These are phyloP conservation scores for Myoxocephalus aenaeus DNA, from an alignment of 2,797 vertebrate genomes.

Conservation along the genomic window DNA sequence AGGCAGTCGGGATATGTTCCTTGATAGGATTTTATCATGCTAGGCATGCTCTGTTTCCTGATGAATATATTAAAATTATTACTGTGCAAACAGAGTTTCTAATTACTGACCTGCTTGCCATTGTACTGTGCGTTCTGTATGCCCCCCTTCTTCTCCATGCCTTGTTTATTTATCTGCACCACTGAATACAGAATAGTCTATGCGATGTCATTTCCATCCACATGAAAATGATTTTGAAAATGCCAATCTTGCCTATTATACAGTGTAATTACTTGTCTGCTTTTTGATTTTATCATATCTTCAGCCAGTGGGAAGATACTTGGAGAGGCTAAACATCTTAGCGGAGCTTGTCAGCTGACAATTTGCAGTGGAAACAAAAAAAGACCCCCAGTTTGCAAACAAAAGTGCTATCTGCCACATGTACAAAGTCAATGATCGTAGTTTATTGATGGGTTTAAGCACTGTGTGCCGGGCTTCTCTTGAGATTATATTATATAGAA, in stretches of 20 bases:
- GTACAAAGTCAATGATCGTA: conserved; percentile 40
- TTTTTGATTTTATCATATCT: conserved; percentile 86
- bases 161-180: conserved; percentile 91
- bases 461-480: conserved; percentile 16
- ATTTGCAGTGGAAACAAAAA: conserved; percentile 54
- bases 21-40: conserved; percentile 91
- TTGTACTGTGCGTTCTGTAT: conserved; percentile 88
- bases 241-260: conserved; percentile 89
- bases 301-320: conserved; percentile 81
- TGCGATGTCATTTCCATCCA: conserved; percentile 89
- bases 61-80: conserved; percentile 94
- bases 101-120: conserved; percentile 93
- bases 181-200: conserved; percentile 90
- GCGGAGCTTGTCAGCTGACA: conserved; percentile 72
- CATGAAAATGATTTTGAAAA: conserved; percentile 90
- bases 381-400: conserved; percentile 51
- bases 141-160: conserved; percentile 83
- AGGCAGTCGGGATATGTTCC: conserved; percentile 86
- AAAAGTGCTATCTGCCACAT: conserved; percentile 55
- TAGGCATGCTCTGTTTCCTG: conserved; percentile 87
- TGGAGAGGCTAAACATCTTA: conserved; percentile 82
- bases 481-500: conserved; percentile 7
- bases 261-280: conserved; percentile 87
- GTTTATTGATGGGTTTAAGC: conserved; percentile 49
- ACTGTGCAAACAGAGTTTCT: conserved; percentile 93